Conservation (phyloP, 92 coral and sea anemone genomes). For the Diadumene lineata region DNA sequence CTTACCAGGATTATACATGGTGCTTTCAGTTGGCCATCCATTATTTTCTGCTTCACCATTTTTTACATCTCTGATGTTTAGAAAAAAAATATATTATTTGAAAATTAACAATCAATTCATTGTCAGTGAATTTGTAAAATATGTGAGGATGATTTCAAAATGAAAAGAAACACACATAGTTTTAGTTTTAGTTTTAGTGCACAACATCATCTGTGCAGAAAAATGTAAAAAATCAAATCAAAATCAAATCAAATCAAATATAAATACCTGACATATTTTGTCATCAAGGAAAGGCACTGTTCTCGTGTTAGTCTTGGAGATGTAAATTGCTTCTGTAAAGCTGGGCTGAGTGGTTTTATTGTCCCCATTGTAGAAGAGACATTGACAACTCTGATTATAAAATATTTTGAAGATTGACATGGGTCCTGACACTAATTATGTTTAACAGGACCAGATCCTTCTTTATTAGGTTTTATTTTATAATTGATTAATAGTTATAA, state of each 20-base stretch:
- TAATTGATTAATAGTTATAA: too few relatives aligned
- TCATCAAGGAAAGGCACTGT: constrained; percentile 49
- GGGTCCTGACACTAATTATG: too few relatives aligned
- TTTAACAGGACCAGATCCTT: too few relatives aligned
- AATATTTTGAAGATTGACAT: not conserved
- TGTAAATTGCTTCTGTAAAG: constrained; percentile 45
- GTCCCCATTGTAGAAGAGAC: constrained; percentile 55
- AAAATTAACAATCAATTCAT: too few relatives aligned
- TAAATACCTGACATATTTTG: constrained; percentile 49
- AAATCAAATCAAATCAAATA: too few relatives aligned
- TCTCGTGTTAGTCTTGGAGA: constrained; percentile 50
- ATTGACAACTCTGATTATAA: constrained; percentile 54
- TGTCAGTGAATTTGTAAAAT: not conserved
- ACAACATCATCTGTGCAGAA: too few relatives aligned
- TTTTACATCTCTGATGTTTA: constrained; percentile 29
- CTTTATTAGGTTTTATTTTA: too few relatives aligned
- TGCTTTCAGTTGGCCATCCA: constrained; percentile 77
- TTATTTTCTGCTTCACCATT: constrained; percentile 62
- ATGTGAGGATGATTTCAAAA: too few relatives aligned
- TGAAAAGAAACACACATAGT: too few relatives aligned
- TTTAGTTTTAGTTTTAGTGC: too few relatives aligned
- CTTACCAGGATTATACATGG: constrained; percentile 51
- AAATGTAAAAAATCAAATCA: too few relatives aligned
- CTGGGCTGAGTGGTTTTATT: constrained; percentile 32
- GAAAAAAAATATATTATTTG: not conserved